Evolutionary conservation across 2,113 vertebrate genomes (phyloP).

Genomic region (Cyphomyrus plagiostoma): DNA sequence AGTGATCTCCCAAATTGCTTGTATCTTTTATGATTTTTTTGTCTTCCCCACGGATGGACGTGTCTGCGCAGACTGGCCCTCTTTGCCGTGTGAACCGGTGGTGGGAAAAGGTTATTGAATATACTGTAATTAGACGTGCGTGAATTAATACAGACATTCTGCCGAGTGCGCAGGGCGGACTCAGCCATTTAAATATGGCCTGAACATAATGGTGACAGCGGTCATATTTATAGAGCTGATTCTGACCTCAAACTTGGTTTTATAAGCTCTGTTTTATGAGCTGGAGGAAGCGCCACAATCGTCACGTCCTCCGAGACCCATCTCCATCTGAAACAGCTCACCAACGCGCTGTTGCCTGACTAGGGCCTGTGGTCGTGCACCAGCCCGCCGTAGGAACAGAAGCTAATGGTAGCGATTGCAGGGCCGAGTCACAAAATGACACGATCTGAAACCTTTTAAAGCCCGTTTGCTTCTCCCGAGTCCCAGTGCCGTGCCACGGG

Average conservation of each 20-base stretch:
- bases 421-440: not conserved
- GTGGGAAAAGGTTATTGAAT: slow-evolving; percentile 30
- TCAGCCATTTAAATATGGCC: not conserved
- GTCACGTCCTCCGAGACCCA: not conserved
- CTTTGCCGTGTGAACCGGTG: slow-evolving; percentile 8
- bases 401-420: not conserved
- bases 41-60: slow-evolving; percentile 24
- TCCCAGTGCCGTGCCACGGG: not conserved
- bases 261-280: not conserved
- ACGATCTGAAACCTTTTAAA: not conserved
- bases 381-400: not conserved
- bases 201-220: not conserved
- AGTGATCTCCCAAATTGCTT: slow-evolving; percentile 43
- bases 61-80: slow-evolving; percentile 16
- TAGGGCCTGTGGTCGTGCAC: too few relatives aligned
- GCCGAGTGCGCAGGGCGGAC: not conserved
- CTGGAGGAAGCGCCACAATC: not conserved
- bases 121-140: slow-evolving; percentile 15
- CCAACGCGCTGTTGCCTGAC: too few relatives aligned
- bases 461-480: not conserved
- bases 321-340: not conserved
- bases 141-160: slow-evolving; percentile 20
- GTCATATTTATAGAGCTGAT: not conserved
- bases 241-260: slow-evolving; percentile 12
- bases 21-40: slow-evolving; percentile 39